Conservation (phyloP, 30 jellyfish, hydroid and myxozoan species). For the Haliclystus octoradiatus region DNA sequence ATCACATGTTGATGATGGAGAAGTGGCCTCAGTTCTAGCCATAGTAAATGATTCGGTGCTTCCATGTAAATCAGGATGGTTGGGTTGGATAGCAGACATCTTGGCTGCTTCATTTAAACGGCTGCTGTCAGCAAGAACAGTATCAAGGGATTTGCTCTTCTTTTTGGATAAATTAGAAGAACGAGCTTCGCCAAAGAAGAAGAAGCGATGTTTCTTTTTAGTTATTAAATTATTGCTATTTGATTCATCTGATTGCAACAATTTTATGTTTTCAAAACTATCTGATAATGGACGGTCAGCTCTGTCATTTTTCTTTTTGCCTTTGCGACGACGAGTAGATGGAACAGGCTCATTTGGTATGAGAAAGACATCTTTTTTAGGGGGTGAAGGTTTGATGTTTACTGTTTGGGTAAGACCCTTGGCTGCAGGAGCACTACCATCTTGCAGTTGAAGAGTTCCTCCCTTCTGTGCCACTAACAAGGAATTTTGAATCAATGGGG, state of each 20-base stretch:
- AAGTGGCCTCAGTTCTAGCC: not conserved
- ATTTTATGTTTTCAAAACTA: slow-evolving; percentile 72
- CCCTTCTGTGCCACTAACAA: not conserved
- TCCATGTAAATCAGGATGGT: not conserved
- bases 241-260: slow-evolving; percentile 45
- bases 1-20: not conserved
- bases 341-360: slow-evolving; percentile 47
- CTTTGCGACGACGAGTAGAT: slow-evolving; percentile 35
- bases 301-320: slow-evolving; percentile 59
- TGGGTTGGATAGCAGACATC: not conserved
- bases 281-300: slow-evolving; percentile 92
- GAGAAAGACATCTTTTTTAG: not conserved
- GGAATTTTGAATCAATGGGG: no score
- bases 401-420: no score
- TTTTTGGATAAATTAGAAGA: not conserved
- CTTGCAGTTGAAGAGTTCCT: not conserved
- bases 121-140: not conserved
- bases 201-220: not conserved
- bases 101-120: not conserved
- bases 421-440: not conserved
- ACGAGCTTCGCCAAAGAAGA: not conserved
- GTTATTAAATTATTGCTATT: not conserved
- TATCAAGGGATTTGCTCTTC: not conserved
- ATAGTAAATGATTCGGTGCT: not conserved
- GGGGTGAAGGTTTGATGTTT: not conserved